Conservation (phyloP, 2,113 vertebrate genomes). For the Reinhardtius hippoglossoides region DNA sequence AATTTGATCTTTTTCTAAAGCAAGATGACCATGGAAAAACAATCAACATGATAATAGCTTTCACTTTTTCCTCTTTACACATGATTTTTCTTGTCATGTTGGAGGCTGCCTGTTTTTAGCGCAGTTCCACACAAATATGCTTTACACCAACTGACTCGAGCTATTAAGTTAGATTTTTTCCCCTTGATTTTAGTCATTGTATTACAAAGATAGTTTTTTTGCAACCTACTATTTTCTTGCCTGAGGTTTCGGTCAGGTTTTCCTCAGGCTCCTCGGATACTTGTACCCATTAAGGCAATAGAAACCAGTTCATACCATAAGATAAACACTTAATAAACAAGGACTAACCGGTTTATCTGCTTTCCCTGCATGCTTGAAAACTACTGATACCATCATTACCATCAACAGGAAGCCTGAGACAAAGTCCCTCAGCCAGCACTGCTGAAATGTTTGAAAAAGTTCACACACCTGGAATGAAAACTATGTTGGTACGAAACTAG, state of each 20-base stretch:
- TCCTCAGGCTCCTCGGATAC: not conserved
- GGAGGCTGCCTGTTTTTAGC: too few species aligned
- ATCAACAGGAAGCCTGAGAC: slow-evolving; percentile 24
- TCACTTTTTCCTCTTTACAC: too few species aligned
- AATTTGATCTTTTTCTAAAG: too few species aligned
- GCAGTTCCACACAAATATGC: too few species aligned
- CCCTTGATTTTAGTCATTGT: not conserved
- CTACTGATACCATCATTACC: slow-evolving; percentile 48
- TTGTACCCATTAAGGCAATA: not conserved
- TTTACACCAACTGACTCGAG: too few species aligned
- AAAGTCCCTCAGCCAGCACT: slow-evolving; percentile 3
- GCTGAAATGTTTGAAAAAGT: not conserved
- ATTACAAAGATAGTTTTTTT: not conserved
- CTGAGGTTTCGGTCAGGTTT: not conserved
- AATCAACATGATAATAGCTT: too few species aligned
- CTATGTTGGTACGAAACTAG: not conserved
- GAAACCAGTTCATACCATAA: slow-evolving; percentile 13
- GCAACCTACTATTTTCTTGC: not conserved
- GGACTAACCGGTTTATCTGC: slow-evolving; percentile 73
- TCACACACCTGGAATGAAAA: slow-evolving; percentile 10
- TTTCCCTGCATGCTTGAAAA: slow-evolving; percentile 47
- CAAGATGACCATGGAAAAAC: too few species aligned
- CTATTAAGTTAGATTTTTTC: too few species aligned
- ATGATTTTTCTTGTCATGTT: too few species aligned
- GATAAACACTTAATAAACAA: slow-evolving; percentile 54